These are phyloP conservation scores for Hydropotes inermis DNA, from an alignment of 2,113 vertebrate species.

Conservation along the genomic window DNA sequence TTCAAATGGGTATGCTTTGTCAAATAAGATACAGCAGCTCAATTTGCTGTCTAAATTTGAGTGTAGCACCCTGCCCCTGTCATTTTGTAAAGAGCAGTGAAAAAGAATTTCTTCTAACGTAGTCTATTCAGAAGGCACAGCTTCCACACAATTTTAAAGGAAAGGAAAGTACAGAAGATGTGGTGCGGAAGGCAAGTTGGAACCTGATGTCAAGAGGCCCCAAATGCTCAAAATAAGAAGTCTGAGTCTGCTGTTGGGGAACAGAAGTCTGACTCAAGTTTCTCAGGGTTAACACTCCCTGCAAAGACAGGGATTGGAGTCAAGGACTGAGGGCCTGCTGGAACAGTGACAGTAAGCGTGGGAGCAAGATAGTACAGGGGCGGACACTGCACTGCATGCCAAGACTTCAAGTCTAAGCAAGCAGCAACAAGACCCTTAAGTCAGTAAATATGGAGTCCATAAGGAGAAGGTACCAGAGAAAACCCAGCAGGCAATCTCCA, in stretches of 20 bases:
- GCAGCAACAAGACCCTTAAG: neutral
- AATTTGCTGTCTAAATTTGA: neutral
- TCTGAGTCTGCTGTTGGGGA: neutral
- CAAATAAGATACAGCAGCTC: neutral
- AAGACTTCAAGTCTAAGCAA: neutral
- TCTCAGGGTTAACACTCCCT: neutral
- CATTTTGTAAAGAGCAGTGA: neutral
- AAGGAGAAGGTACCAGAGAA: neutral
- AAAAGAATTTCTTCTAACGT: neutral
- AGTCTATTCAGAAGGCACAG: neutral
- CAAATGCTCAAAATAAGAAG: neutral
- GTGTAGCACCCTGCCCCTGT: neutral
- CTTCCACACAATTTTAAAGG: neutral
- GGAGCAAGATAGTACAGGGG: neutral
- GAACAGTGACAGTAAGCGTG: neutral
- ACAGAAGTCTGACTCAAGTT: neutral
- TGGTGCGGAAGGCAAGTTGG: neutral
- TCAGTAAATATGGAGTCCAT: neutral
- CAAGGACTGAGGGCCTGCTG: neutral
- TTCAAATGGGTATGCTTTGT: neutral
- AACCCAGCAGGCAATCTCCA: neutral
- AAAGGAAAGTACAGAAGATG: neutral
- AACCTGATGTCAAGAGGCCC: neutral
- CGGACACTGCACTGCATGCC: neutral
- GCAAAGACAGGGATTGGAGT: neutral